Evolutionary conservation across 53 echinoderm and acorn worm genomes (phyloP).

Genomic region (Echinarachnius parma): DNA sequence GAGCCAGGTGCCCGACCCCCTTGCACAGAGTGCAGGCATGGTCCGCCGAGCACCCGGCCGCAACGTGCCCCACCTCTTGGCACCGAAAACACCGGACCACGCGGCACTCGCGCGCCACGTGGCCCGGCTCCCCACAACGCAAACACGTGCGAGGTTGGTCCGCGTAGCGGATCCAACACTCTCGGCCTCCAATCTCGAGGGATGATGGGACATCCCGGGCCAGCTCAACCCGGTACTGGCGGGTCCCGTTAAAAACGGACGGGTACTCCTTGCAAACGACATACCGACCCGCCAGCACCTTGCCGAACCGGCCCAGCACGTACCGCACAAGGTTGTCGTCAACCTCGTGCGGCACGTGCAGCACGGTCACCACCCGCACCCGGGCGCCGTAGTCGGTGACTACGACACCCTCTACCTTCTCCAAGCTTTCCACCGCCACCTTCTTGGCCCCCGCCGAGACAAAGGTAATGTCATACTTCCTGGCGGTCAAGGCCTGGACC

Average conservation of each 20-base stretch:
- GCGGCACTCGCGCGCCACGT: not conserved
- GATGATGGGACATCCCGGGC: constrained; percentile 9
- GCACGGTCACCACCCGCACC: not conserved
- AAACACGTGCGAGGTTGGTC: not conserved
- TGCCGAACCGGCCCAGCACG: not conserved
- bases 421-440: too few relatives aligned
- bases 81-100: constrained; percentile 1
- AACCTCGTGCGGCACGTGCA: not conserved
- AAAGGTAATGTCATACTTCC: too few relatives aligned
- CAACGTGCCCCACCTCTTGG: not conserved
- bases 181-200: not conserved
- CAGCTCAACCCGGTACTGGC: constrained; percentile 16
- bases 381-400: too few relatives aligned
- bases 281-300: not conserved
- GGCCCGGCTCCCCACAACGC: not conserved
- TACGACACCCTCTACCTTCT: too few relatives aligned
- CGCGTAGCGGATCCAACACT: not conserved
- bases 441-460: too few relatives aligned
- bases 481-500: too few relatives aligned
- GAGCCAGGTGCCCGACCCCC: not conserved
- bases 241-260: not conserved
- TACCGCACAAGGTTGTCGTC: not conserved
- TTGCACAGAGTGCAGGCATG: not conserved
- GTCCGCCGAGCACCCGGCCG: not conserved
- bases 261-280: constrained; percentile 24